Percentiles rank a stretch among this genome's conserved stretches.
These are phyloP conservation scores for Dryobates pubescens DNA, from an alignment of 2,797 vertebrate species.

Conservation along the genomic window DNA sequence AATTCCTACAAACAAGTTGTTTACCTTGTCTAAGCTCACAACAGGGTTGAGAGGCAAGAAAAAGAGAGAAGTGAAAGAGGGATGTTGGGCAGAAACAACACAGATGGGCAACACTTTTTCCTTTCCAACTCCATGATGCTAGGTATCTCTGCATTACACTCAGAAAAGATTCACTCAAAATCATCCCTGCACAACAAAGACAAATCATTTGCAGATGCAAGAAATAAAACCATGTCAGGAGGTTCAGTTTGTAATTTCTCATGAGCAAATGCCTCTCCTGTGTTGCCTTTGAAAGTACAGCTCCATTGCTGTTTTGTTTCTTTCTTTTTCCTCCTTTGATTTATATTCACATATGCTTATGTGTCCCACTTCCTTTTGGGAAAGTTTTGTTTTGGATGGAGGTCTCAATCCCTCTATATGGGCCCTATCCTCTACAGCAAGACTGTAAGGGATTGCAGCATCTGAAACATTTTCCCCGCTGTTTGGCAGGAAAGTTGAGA, in stretches of 20 bases:
- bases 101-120: neutral
- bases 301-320: neutral
- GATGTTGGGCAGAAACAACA: neutral
- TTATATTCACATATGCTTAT: neutral
- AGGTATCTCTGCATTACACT: neutral
- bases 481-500: neutral
- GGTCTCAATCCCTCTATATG: neutral
- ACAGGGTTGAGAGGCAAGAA: neutral
- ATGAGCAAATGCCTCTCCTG: neutral
- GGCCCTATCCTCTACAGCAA: neutral
- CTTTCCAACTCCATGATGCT: neutral
- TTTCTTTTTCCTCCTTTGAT: neutral
- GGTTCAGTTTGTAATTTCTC: neutral
- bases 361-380: neutral
- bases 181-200: neutral
- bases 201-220: neutral
- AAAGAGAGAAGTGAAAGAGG: neutral
- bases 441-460: neutral
- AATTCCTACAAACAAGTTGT: neutral
- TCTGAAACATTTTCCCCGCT: rapidly evolving
- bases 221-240: neutral
- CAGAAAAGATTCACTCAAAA: neutral
- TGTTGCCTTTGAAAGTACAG: neutral
- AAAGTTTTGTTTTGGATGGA: neutral
- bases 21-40: neutral